phyloP scores from a whole-genome alignment of 2,797 vertebrate species.

The Amblyopsis hoosieri region DNA sequence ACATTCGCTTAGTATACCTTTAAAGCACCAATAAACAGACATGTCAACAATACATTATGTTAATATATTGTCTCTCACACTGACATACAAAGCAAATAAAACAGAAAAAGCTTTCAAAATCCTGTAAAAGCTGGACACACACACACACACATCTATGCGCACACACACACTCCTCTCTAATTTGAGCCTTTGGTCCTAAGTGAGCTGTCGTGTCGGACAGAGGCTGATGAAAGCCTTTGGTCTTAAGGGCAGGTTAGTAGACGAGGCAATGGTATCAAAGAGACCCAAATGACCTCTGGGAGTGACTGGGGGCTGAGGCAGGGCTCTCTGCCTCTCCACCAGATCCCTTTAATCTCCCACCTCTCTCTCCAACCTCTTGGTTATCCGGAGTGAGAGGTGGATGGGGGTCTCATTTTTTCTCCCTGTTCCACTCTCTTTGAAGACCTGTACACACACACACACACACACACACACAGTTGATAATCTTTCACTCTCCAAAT shows the following conservation, averaged over 20 bases:
- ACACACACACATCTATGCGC: constrained; percentile 11
- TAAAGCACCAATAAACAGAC: no score
- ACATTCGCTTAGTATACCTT: no score
- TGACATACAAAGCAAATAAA: constrained; percentile 23
- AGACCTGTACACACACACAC: constrained; percentile 15
- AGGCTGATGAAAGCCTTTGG: constrained; percentile 79
- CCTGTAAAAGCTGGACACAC: constrained; percentile 46
- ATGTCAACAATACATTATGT: no score
- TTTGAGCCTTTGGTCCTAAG: constrained; percentile 71
- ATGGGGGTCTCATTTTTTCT: constrained; percentile 26
- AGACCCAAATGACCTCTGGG: constrained; percentile 55
- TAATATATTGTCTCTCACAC: no score
- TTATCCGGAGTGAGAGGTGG: constrained; percentile 45
- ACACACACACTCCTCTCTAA: constrained; percentile 58
- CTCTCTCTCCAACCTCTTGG: constrained; percentile 54
- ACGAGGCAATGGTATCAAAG: constrained; percentile 63
- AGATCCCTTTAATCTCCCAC: constrained; percentile 68
- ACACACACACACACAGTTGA: constrained; percentile 3
- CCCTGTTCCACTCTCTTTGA: constrained; percentile 1
- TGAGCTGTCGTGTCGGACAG: constrained; percentile 70
- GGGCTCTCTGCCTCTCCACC: constrained; percentile 43
- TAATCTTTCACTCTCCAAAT: background rate
- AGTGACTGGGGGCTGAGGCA: constrained; percentile 38
- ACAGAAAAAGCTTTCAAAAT: constrained; percentile 55
- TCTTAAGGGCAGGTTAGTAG: constrained; percentile 71